Conservation (phyloP, 2,113 vertebrate genomes). For the Proterorhinus semilunaris region DNA sequence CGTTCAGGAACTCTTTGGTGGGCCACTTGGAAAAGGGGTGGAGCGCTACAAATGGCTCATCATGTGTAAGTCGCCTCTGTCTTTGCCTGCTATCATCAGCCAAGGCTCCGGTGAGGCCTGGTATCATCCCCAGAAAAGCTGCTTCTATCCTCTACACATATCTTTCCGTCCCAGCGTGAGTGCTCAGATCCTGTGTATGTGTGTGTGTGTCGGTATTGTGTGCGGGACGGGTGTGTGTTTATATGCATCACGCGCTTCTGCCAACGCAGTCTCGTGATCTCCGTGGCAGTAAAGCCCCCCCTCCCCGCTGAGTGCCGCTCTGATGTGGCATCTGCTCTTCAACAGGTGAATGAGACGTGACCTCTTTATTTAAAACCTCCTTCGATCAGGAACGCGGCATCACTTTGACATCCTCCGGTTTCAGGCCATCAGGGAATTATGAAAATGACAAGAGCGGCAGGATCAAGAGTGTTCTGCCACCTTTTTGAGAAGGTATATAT, state of each 20-base stretch:
- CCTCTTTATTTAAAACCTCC: slow-evolving; percentile 64
- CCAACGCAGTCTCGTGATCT: slow-evolving; percentile 54
- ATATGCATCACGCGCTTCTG: slow-evolving; percentile 32
- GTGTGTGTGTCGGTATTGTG: slow-evolving; percentile 18
- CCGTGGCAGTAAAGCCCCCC: slow-evolving; percentile 36
- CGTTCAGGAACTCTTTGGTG: no score
- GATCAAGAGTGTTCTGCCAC: slow-evolving; percentile 23
- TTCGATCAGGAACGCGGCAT: slow-evolving; percentile 40
- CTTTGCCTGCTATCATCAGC: slow-evolving; percentile 47
- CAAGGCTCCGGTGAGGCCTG: slow-evolving; percentile 43
- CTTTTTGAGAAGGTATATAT: slow-evolving; percentile 14
- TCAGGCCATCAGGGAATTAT: slow-evolving; percentile 56
- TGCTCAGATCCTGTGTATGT: slow-evolving; percentile 39
- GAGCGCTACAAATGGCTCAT: not conserved
- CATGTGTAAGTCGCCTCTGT: slow-evolving; percentile 34
- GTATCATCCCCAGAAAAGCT: slow-evolving; percentile 50
- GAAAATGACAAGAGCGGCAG: slow-evolving; percentile 47
- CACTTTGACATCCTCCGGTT: slow-evolving; percentile 57
- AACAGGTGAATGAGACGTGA: slow-evolving; percentile 73
- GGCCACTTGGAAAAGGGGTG: no score
- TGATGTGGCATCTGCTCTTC: slow-evolving; percentile 71
- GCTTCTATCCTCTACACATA: slow-evolving; percentile 67
- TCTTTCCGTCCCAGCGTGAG: slow-evolving; percentile 60
- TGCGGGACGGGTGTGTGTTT: slow-evolving; percentile 19
- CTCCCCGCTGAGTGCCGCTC: slow-evolving; percentile 59